Evolutionary conservation across 2,888 invertebrate species (phyloP).

Genomic region (Entomobrya multifasciata): DNA sequence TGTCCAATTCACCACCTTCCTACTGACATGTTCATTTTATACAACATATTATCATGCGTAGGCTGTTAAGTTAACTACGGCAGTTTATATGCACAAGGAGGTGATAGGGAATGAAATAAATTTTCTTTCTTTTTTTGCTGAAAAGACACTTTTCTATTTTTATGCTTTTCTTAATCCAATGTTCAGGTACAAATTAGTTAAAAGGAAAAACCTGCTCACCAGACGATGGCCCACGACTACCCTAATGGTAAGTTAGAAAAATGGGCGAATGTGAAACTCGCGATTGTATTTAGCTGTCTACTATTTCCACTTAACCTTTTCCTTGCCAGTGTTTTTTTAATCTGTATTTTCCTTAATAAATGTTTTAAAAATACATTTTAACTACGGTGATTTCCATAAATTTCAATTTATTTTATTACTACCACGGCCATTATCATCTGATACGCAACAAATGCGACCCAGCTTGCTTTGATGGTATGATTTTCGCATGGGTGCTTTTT

Average conservation of each 20-base stretch:
- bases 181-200: conserved; percentile 10
- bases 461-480: conserved; percentile 21
- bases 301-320: too few relatives aligned
- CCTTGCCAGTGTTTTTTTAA: too few relatives aligned
- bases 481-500: conserved; percentile 1
- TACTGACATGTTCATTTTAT: neutral
- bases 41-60: too few relatives aligned
- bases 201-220: neutral
- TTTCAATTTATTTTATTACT: neutral
- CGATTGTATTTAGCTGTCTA: too few relatives aligned
- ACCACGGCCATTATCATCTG: neutral
- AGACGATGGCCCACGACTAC: neutral
- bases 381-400: neutral
- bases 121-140: neutral
- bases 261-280: neutral
- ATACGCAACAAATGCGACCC: too few relatives aligned
- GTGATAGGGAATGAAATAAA: neutral
- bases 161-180: too few relatives aligned
- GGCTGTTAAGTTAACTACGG: too few relatives aligned
- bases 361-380: too few relatives aligned
- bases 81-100: neutral
- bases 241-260: conserved; percentile 12
- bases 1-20: too few relatives aligned
- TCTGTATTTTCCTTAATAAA: too few relatives aligned
- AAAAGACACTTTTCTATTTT: neutral